These are phyloP conservation scores for Tachycineta bicolor DNA, from an alignment of 2,113 vertebrate genomes.

Conservation along the genomic window DNA sequence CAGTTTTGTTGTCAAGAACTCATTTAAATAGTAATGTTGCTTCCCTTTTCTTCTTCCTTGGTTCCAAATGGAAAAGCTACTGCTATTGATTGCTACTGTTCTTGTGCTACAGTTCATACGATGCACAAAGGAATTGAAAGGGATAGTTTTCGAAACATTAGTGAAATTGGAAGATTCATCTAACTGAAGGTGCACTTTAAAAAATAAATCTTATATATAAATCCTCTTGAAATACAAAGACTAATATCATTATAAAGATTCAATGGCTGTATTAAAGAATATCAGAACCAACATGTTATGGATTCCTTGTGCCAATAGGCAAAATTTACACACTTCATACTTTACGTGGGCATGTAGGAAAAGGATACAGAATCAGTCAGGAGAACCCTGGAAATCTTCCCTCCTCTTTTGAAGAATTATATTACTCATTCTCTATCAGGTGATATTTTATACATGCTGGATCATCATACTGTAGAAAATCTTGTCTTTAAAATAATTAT, in stretches of 20 bases:
- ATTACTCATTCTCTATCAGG: background rate
- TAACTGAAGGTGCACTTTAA: constrained; percentile 63
- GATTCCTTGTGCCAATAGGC: background rate
- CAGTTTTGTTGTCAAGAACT: background rate
- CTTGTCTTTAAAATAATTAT: background rate
- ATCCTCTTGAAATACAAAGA: background rate
- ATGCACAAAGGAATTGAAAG: constrained; percentile 56
- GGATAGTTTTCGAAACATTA: constrained; percentile 74
- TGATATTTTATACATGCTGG: background rate
- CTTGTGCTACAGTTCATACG: constrained; percentile 82
- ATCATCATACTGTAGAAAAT: background rate
- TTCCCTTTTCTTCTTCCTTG: constrained; percentile 11
- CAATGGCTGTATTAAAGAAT: background rate
- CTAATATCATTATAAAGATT: background rate
- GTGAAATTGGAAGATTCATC: constrained; percentile 67
- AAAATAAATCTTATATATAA: background rate
- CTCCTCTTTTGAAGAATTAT: background rate
- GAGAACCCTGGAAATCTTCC: background rate
- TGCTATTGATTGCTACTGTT: constrained; percentile 80
- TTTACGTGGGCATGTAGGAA: background rate
- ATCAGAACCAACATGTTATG: background rate
- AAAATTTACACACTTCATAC: background rate
- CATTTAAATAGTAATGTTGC: background rate
- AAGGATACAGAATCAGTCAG: background rate
- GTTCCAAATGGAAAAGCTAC: constrained; percentile 78